A percentile compares a stretch with the other conserved stretches of the same genome.
These are phyloP conservation scores for Xyliphius kryptos DNA, from an alignment of 2,113 vertebrate species.

Conservation along the genomic window DNA sequence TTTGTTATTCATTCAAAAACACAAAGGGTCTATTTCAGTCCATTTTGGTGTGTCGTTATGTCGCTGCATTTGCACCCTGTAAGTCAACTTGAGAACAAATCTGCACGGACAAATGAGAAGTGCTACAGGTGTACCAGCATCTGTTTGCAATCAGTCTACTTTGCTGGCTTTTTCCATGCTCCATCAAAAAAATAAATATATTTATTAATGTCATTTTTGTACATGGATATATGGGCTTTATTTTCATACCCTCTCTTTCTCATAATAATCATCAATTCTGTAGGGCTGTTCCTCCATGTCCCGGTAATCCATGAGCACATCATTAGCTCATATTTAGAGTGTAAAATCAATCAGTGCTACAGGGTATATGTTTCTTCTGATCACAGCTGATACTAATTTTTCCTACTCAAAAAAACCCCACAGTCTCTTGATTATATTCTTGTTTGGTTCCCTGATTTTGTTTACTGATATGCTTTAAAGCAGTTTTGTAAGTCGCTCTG, in stretches of 20 bases:
- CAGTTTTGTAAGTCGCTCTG: too few species aligned
- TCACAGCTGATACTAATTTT: too few species aligned
- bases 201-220: slow-evolving; percentile 41
- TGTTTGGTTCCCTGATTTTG: too few species aligned
- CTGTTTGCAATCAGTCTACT: slow-evolving; percentile 61
- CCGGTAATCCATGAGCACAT: too few species aligned
- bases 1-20: slow-evolving; percentile 7
- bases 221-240: slow-evolving; percentile 30
- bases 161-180: slow-evolving; percentile 28
- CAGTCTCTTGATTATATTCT: too few species aligned
- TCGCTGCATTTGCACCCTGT: slow-evolving; percentile 21
- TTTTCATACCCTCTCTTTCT: slow-evolving; percentile 42
- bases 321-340: too few species aligned
- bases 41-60: slow-evolving; percentile 22
- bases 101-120: slow-evolving; percentile 36
- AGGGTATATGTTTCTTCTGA: too few species aligned
- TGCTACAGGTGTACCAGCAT: slow-evolving; percentile 61
- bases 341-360: too few species aligned
- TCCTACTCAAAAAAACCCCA: too few species aligned
- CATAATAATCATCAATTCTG: too few species aligned
- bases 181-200: slow-evolving; percentile 41
- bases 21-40: slow-evolving; percentile 29
- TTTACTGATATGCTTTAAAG: too few species aligned
- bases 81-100: slow-evolving; percentile 32
- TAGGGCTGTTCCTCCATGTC: too few species aligned